Conservation (phyloP, 2,888 invertebrate genomes). For the Pantelozetes paolii region DNA sequence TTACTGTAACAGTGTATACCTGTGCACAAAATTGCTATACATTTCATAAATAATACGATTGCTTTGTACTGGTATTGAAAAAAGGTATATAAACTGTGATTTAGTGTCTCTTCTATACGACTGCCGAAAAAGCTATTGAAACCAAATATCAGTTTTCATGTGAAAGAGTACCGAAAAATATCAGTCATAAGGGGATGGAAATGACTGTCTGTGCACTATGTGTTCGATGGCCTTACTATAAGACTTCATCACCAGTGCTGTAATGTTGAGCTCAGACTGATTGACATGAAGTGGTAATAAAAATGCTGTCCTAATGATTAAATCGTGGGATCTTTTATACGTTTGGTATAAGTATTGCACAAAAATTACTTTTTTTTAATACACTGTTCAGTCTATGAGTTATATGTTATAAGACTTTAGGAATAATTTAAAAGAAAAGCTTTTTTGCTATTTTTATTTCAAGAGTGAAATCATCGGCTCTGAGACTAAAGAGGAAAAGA, state of each 20-base stretch:
- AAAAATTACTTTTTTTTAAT: not conserved
- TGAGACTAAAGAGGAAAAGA: not conserved
- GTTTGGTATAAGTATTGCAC: not conserved
- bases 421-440: not conserved
- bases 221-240: not conserved
- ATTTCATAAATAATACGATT: conserved; percentile 7
- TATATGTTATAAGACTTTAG: not conserved
- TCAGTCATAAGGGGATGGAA: not conserved
- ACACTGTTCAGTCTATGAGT: not conserved
- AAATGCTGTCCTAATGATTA: conserved; percentile 30
- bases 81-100: conserved; percentile 11
- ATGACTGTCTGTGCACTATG: not conserved
- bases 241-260: conserved; percentile 14
- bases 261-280: conserved; percentile 6
- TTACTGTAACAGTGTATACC: not conserved
- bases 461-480: not conserved
- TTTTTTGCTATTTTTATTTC: not conserved
- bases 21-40: not conserved
- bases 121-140: not conserved
- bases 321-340: conserved; percentile 18
- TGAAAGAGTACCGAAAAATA: not conserved
- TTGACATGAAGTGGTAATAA: conserved; percentile 27
- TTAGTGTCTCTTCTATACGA: conserved; percentile 1
- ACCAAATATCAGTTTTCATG: not conserved
- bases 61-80: not conserved